Percentiles rank a stretch among this genome's conserved stretches.
Evolutionary conservation across 2,888 invertebrate genomes (phyloP).

Genomic region (Epinotia bilunana): DNA sequence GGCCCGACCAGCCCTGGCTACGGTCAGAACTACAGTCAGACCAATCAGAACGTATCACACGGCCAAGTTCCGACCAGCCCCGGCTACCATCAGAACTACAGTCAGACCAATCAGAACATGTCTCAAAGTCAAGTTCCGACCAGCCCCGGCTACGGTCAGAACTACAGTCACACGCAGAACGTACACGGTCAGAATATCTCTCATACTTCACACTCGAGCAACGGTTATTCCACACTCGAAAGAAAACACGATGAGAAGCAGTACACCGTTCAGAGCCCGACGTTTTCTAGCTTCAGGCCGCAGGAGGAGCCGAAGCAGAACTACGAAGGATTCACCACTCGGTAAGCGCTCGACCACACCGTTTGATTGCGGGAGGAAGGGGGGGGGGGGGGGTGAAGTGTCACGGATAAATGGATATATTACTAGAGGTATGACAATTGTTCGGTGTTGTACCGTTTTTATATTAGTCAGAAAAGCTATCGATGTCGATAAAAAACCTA

Average conservation of each 20-base stretch:
- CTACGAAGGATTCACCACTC: slow-evolving; percentile 88
- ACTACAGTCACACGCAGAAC: slow-evolving; percentile 7
- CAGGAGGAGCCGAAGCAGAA: slow-evolving; percentile 78
- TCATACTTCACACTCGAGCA: slow-evolving; percentile 26
- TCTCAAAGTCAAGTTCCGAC: slow-evolving; percentile 46
- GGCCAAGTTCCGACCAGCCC: background rate
- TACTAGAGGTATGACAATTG: background rate
- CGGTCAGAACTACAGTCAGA: slow-evolving; percentile 42
- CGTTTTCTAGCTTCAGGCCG: slow-evolving; percentile 77
- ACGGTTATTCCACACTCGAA: slow-evolving; percentile 48
- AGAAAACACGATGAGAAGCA: slow-evolving; percentile 65
- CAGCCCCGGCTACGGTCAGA: slow-evolving; percentile 49
- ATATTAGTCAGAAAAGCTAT: background rate
- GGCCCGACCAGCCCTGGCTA: slow-evolving; percentile 54
- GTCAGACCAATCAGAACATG: slow-evolving; percentile 6
- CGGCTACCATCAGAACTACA: background rate
- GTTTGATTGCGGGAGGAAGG: too few relatives aligned
- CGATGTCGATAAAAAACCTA: too few relatives aligned
- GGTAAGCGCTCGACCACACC: slow-evolving; percentile 69
- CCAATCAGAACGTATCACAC: background rate
- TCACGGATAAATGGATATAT: slow-evolving; percentile 9
- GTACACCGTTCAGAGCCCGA: slow-evolving; percentile 69
- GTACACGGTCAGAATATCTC: background rate
- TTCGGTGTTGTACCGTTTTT: background rate
- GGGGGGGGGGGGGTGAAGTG: background rate